These are phyloP conservation scores for Etheostoma nigrum DNA, from an alignment of 2,797 vertebrate genomes.

Conservation along the genomic window DNA sequence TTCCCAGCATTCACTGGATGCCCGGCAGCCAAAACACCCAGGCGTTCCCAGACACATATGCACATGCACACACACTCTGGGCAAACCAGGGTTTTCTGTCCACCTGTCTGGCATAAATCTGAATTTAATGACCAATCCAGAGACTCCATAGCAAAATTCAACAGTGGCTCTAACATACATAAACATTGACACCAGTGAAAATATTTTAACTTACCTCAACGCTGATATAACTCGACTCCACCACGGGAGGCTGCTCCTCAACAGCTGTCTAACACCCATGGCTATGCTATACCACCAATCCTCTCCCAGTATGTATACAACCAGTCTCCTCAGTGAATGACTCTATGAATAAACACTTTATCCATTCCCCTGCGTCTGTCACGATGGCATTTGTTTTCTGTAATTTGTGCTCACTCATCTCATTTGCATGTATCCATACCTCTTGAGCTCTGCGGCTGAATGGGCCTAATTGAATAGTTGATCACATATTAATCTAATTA, in stretches of 20 bases:
- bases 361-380: constrained; percentile 13
- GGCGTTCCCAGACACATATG: not conserved
- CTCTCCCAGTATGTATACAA: not conserved
- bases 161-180: constrained; percentile 5
- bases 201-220: not conserved
- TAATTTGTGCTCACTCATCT: constrained; percentile 68
- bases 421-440: constrained; percentile 76
- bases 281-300: not conserved
- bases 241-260: not conserved
- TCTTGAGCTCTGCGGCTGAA: constrained; percentile 66
- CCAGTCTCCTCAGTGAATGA: not conserved
- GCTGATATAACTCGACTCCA: not conserved
- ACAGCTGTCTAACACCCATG: not conserved
- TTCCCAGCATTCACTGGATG: not conserved
- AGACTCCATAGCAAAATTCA: constrained; percentile 4
- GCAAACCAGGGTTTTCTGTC: not conserved
- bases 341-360: constrained; percentile 10
- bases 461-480: constrained; percentile 79
- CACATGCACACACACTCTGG: not conserved
- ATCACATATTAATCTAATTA: constrained; percentile 81
- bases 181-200: constrained; percentile 15
- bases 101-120: constrained; percentile 31
- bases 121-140: constrained; percentile 6
- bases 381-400: not conserved
- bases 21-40: constrained; percentile 6